Evolutionary conservation across 2,113 vertebrate species (phyloP).

Genomic region (Callopanchax toddi): DNA sequence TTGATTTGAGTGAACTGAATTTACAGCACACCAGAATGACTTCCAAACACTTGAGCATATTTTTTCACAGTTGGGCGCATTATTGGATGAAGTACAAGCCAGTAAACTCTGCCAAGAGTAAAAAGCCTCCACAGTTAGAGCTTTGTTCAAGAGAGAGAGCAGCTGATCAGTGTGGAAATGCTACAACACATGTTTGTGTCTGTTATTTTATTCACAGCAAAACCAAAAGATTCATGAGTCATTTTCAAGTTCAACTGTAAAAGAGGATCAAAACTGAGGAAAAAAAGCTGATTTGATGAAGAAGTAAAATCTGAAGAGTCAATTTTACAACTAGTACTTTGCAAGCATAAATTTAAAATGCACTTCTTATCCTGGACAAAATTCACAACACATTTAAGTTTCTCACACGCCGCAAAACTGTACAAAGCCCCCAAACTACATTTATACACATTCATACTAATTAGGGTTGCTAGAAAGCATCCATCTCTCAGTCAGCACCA

Average conservation of each 20-base stretch:
- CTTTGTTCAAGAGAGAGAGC: slow-evolving; percentile 61
- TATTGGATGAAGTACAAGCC: slow-evolving; percentile 7
- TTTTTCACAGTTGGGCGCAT: slow-evolving; percentile 44
- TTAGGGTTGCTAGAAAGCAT: slow-evolving; percentile 1
- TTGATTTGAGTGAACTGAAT: slow-evolving; percentile 1
- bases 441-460: slow-evolving; percentile 6
- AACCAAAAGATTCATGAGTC: slow-evolving; percentile 5
- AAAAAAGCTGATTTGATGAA: neutral
- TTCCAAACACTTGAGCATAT: slow-evolving; percentile 49
- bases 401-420: neutral
- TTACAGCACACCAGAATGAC: slow-evolving; percentile 16
- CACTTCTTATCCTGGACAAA: slow-evolving; percentile 3
- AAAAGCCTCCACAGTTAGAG: slow-evolving; percentile 45
- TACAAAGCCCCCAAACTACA: slow-evolving; percentile 4
- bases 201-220: slow-evolving; percentile 13
- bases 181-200: slow-evolving; percentile 29
- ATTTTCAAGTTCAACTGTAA: neutral
- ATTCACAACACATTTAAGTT: neutral
- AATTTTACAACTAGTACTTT: too few species aligned
- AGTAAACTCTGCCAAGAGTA: slow-evolving; percentile 23
- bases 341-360: too few species aligned
- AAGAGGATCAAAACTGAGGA: neutral
- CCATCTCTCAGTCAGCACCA: slow-evolving; percentile 4
- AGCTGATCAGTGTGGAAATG: slow-evolving; percentile 63
- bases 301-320: neutral